phyloP scores from a whole-genome alignment of 2,888 invertebrate species.

The Temnothorax unifasciatus region DNA sequence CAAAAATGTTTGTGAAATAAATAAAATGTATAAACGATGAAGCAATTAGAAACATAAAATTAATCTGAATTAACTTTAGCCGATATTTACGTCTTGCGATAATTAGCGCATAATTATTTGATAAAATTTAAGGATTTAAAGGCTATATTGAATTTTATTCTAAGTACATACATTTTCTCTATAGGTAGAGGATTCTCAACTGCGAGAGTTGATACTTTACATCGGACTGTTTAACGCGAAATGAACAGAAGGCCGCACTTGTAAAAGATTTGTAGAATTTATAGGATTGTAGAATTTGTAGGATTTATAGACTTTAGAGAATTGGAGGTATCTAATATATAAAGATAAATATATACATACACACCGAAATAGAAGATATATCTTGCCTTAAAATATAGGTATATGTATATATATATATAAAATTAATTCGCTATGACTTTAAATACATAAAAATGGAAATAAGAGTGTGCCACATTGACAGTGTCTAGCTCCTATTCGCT shows the following conservation, averaged over 20 bases:
- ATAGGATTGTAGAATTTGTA: too few relatives aligned
- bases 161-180: slow-evolving; percentile 10
- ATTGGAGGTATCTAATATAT: background rate
- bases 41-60: background rate
- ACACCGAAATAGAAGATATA: slow-evolving; percentile 23
- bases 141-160: slow-evolving; percentile 19
- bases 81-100: background rate
- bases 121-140: background rate
- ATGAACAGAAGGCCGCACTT: background rate
- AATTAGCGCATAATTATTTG: background rate
- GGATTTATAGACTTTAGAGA: background rate
- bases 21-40: background rate
- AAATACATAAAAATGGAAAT: slow-evolving; percentile 30
- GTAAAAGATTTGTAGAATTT: background rate
- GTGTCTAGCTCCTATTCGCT: slow-evolving; percentile 7
- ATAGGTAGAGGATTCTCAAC: too few relatives aligned
- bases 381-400: slow-evolving; percentile 16
- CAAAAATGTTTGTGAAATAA: background rate
- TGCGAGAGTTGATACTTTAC: slow-evolving; percentile 2
- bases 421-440: background rate
- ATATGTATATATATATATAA: slow-evolving; percentile 12
- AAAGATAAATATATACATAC: slow-evolving; percentile 8
- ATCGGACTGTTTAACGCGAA: background rate
- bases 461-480: background rate
- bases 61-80: background rate